phyloP scores from a whole-genome alignment of 2,113 vertebrate genomes.

The Planiliza haematocheilus region DNA sequence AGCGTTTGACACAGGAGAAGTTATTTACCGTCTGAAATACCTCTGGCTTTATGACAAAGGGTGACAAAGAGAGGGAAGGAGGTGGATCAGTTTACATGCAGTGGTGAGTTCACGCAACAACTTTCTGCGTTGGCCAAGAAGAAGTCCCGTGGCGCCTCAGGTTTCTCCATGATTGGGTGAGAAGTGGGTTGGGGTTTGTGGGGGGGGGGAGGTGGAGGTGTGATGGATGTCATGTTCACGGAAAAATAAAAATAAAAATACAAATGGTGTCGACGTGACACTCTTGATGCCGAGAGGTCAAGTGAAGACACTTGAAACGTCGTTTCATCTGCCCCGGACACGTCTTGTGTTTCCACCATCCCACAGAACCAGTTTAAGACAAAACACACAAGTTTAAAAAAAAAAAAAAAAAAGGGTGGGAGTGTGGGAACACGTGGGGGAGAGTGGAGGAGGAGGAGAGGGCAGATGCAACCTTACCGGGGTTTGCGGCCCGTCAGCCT shows the following conservation, averaged over 20 bases:
- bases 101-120: slow-evolving; percentile 14
- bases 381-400: background rate
- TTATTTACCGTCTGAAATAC: slow-evolving; percentile 29
- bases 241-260: slow-evolving; percentile 33
- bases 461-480: slow-evolving; percentile 89
- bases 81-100: slow-evolving; percentile 26
- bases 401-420: background rate
- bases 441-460: slow-evolving; percentile 24
- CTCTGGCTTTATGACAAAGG: background rate
- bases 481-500: slow-evolving; percentile 90
- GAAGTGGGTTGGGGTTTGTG: too few relatives aligned
- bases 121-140: background rate
- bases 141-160: background rate
- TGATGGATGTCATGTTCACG: slow-evolving; percentile 53
- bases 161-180: slow-evolving; percentile 43
- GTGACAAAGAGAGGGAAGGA: background rate
- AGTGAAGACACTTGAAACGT: slow-evolving; percentile 68
- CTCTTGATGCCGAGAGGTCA: slow-evolving; percentile 74
- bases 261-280: background rate
- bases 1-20: background rate
- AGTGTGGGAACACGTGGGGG: slow-evolving; percentile 9
- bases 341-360: slow-evolving; percentile 61
- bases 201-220: background rate
- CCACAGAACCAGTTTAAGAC: slow-evolving; percentile 68
- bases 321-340: slow-evolving; percentile 58